Base-by-base conservation (phyloP, 2,888 invertebrate species). In the Hypselothyrea guttata region DNA sequence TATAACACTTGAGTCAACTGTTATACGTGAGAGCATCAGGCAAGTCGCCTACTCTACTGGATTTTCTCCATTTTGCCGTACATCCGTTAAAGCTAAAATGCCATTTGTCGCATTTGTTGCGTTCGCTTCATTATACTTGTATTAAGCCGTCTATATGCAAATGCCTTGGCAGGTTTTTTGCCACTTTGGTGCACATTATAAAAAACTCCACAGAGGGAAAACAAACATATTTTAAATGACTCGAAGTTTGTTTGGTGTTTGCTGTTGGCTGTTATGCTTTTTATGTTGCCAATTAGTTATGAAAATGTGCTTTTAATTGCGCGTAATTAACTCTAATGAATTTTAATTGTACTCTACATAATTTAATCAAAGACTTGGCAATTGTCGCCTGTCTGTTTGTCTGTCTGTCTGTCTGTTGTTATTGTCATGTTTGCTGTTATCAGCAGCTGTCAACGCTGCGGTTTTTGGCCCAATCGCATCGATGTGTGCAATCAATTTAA, bases 231-330 rank as follows among this genome's bases (percentile, higher is more conserved):
- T 71, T 68, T 56, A 56, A 61, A 62, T 18, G 44, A 27, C 22
- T 30, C 4, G 34, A 48, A 45, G 66, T 56, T 22, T 58, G 45
- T 48, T 22, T 44, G 22, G 31, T 37, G 12, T 42, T 38, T 31
- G 40, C 12, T 49, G 16, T 30, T 28, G 9, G 13, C 18, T 31
- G 11, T 45, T n/a, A 30, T 41, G 7, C 30, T 37, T 16, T 37
- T 41, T 38, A 52, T 65, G 44, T 27, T 60, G 57, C 49, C 62
- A 84, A 84, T 82, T 82, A 71, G 79, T 63, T 65, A 73, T 78
- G 65, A 73, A 82, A 82, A 84, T 84, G 59, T 73, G 67, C 62
- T 59, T 69, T 82, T 78, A 84, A 82, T 82, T 82, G 65, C 49
- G 64, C 35, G 60, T 75, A 81, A 84, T 81, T 75, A 82, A 69